These are phyloP conservation scores for Rhynchomys soricoides DNA, from an alignment of 2,113 vertebrate genomes.

Conservation along the genomic window DNA sequence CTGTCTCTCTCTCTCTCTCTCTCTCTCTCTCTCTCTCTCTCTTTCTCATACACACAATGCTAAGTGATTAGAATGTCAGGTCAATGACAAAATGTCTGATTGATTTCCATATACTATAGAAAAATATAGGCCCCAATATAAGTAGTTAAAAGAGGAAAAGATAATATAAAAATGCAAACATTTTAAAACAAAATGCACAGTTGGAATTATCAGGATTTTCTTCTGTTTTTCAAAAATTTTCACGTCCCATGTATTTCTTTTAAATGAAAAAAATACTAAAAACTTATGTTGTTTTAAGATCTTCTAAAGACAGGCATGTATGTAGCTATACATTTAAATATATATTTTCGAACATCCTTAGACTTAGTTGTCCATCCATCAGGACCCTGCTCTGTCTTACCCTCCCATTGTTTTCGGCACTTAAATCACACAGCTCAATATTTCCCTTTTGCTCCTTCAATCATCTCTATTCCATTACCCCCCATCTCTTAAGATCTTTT, in stretches of 20 bases:
- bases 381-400: background rate
- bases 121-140: background rate
- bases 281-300: background rate
- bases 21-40: background rate
- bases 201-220: background rate
- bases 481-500: background rate
- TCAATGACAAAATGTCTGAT: background rate
- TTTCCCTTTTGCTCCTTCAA: background rate
- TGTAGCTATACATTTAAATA: background rate
- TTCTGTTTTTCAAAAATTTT: background rate
- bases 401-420: background rate
- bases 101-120: background rate
- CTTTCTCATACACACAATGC: background rate
- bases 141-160: background rate
- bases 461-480: background rate
- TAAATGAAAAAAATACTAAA: slow-evolving; percentile 14
- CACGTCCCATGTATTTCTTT: background rate
- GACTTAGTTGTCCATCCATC: background rate
- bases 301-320: background rate
- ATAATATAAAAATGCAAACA: background rate
- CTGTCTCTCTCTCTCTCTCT: background rate
- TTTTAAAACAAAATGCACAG: background rate
- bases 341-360: background rate
- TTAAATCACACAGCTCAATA: background rate
- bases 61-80: background rate